These are phyloP conservation scores for Diglossa cyanea DNA, from an alignment of 2,797 vertebrate genomes.

Conservation along the genomic window DNA sequence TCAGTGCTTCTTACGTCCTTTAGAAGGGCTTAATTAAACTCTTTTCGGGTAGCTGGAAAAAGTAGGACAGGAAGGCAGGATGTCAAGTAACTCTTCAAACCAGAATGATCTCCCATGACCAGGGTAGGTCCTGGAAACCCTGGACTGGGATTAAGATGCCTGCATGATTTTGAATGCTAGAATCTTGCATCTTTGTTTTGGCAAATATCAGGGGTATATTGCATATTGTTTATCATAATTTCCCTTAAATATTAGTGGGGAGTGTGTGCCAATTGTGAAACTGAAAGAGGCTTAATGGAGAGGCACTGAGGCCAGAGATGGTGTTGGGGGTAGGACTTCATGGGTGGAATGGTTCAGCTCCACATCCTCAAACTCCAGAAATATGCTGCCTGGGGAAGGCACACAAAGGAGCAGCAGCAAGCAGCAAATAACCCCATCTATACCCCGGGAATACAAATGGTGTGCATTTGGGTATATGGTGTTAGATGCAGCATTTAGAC, in stretches of 20 bases:
- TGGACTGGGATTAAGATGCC: neutral
- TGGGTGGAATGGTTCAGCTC: neutral
- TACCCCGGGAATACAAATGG: fast-evolving
- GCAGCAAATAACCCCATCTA: neutral
- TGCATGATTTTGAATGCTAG: neutral
- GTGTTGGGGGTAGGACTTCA: neutral
- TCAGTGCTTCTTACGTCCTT: neutral
- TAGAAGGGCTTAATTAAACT: neutral
- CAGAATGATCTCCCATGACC: neutral
- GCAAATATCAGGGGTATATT: neutral
- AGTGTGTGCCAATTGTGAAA: neutral
- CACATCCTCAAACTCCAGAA: neutral
- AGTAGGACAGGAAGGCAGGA: neutral
- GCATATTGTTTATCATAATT: neutral
- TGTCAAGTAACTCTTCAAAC: neutral
- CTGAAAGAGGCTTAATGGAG: neutral
- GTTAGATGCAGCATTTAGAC: neutral
- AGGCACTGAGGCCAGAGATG: neutral
- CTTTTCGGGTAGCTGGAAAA: neutral
- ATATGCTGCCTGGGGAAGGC: neutral
- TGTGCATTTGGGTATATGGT: neutral
- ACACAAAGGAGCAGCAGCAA: neutral
- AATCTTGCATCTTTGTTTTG: neutral
- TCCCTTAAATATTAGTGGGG: neutral
- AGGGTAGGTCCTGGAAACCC: neutral